Evolutionary conservation across 2,797 vertebrate species (phyloP), one percentile per base, ranked within the genome.

Genomic region (Macroramphosus scolopax): DNA sequence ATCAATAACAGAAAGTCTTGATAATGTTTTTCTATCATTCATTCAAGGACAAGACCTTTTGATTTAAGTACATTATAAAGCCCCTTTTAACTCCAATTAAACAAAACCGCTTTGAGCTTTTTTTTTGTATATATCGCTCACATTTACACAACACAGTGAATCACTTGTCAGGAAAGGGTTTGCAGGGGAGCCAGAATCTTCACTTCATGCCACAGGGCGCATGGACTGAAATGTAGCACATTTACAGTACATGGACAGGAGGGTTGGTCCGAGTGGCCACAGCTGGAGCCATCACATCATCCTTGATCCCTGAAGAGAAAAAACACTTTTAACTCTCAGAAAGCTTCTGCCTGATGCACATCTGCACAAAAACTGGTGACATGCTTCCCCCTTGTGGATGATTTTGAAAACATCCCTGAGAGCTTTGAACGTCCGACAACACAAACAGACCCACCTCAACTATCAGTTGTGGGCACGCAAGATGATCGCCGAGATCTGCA

Each of bases 191-290:
- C 29, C 43, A 44, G 35, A 54, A 40, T 50, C 40, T n/a, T 58
- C 37, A 48, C 52, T 16, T 29, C 37, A 13, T 58, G 34, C 25
- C 18, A 42, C 38, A 10, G 52, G 36, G 33, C 47, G 37, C 29
- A 45, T 7, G 11, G 18, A 52, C 34, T 44, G 20, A 47, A 64
- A 49, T 66, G 39, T 7, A 16, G 62, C 46, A 68, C 3, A 53
- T 72, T 60, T n/a, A n/a, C n/a, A n/a, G n/a, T 61, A 68, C 43
- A 60, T 50, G 48, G 56, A 83, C 56, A 72, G 51, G 82, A 83
- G 81, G 75, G 71, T 92, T 92, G 90, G 89, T 92, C 92, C 92
- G 61, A 83, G 74, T 77, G 79, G 82, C 74, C 81, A 61, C 87
- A 79, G 84, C 83, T 83, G 76, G 75, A 66, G 82, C 88, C 81